Evolutionary conservation across 2,888 invertebrate genomes (phyloP).

Genomic region (Alloscopus bannaensis): DNA sequence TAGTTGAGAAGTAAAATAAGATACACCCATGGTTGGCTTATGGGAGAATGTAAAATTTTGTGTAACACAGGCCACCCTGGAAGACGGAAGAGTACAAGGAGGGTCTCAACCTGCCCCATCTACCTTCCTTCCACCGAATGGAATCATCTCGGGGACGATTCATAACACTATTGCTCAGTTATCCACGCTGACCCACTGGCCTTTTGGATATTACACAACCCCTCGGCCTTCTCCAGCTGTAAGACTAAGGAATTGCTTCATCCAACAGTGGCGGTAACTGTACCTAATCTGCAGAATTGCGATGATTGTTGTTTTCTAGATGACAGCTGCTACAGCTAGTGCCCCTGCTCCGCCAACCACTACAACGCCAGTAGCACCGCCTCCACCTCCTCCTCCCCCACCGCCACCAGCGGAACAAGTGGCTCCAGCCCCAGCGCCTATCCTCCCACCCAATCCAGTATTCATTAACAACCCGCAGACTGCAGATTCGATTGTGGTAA

Average conservation of each 20-base stretch:
- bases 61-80: too few species aligned
- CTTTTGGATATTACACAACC: constrained; percentile 54
- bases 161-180: constrained; percentile 47
- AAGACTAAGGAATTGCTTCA: too few species aligned
- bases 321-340: constrained; percentile 9
- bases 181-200: constrained; percentile 57
- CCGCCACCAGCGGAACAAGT: constrained; percentile 6
- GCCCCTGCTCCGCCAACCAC: neutral
- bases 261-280: too few species aligned
- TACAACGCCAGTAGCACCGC: neutral
- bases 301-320: too few species aligned
- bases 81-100: neutral
- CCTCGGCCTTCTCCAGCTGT: neutral
- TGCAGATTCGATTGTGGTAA: neutral
- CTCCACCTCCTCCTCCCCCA: constrained; percentile 8
- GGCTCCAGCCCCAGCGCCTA: constrained; percentile 5
- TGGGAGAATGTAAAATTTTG: too few species aligned
- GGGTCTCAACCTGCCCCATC: constrained; percentile 49
- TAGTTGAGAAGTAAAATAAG: too few species aligned
- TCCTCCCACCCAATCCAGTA: neutral
- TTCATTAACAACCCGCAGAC: constrained; percentile 2
- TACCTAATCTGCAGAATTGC: too few species aligned
- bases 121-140: constrained; percentile 42
- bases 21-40: neutral
- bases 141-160: constrained; percentile 26